These are phyloP conservation scores for Myathropa florea DNA, from an alignment of 2,888 invertebrate species.

Conservation along the genomic window DNA sequence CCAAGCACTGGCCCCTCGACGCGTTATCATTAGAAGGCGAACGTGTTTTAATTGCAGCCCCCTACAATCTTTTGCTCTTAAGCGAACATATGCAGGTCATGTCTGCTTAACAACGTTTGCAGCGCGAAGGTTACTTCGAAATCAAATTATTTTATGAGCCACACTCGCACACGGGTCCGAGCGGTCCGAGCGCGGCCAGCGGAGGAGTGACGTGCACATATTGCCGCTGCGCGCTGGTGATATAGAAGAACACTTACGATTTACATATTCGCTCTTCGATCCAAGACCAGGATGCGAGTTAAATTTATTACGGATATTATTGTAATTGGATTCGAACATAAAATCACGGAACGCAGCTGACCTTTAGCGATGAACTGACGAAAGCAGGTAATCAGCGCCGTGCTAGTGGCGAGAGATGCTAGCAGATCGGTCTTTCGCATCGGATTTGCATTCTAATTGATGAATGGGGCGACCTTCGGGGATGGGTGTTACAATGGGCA, in stretches of 20 bases:
- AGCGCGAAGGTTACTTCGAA: slow-evolving; percentile 10
- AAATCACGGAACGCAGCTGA: not conserved
- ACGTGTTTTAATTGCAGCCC: slow-evolving; percentile 56
- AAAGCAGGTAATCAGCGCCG: not conserved
- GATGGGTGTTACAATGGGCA: not conserved
- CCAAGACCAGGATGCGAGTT: slow-evolving; percentile 1
- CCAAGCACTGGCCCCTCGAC: not conserved
- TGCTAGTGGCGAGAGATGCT: too few species aligned
- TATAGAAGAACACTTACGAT: slow-evolving; percentile 14
- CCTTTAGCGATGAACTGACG: not conserved
- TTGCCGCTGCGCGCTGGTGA: not conserved
- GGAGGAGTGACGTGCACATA: not conserved
- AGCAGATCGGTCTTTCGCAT: not conserved
- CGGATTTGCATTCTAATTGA: not conserved
- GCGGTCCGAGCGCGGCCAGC: not conserved
- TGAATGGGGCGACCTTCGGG: not conserved
- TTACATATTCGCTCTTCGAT: slow-evolving; percentile 14
- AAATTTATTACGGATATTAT: slow-evolving; percentile 22
- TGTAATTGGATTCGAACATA: not conserved
- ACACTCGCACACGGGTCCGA: not conserved
- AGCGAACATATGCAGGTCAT: slow-evolving; percentile 26
- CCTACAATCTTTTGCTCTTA: slow-evolving; percentile 60
- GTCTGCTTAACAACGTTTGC: slow-evolving; percentile 35
- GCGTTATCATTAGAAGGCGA: slow-evolving; percentile 56
- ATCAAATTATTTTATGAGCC: slow-evolving; percentile 23